Evolutionary conservation across 2,888 invertebrate species (phyloP).

Genomic region (Diarsia brunnea): DNA sequence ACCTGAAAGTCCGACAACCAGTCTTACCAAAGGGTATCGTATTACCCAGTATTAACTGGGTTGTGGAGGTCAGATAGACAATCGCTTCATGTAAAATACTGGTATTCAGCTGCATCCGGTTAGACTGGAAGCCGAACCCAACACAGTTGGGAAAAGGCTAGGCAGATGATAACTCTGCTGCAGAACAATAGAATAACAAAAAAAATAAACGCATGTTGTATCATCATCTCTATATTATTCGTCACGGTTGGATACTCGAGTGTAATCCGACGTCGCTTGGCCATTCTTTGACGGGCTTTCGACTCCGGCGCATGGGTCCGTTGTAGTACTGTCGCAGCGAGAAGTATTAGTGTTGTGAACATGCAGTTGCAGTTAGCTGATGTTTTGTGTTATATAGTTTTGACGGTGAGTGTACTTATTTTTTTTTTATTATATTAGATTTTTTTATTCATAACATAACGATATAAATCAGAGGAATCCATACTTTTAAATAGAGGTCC

Average conservation of each 20-base stretch:
- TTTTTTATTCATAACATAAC: too few species aligned
- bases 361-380: conserved; percentile 82
- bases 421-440: background rate
- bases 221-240: conserved; percentile 72
- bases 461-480: too few species aligned
- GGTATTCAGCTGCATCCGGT: too few species aligned
- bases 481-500: too few species aligned
- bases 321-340: conserved; percentile 26
- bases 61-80: too few species aligned
- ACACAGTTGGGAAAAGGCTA: too few species aligned
- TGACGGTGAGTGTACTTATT: conserved; percentile 78
- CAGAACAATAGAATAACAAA: conserved; percentile 1
- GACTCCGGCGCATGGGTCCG: conserved; percentile 72
- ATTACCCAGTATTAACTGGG: too few species aligned
- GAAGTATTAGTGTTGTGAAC: conserved; percentile 70
- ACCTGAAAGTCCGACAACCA: too few species aligned
- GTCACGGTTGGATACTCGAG: conserved; percentile 77
- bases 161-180: too few species aligned
- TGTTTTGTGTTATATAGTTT: conserved; percentile 76
- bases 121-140: too few species aligned
- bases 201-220: conserved; percentile 60
- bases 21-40: too few species aligned
- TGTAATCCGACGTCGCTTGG: conserved; percentile 71
- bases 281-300: conserved; percentile 79
- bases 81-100: too few species aligned